Evolutionary conservation across 2,888 invertebrate genomes (phyloP), one percentile per base, ranked within the genome.

Genomic region (Dastarcus helophoroides): DNA sequence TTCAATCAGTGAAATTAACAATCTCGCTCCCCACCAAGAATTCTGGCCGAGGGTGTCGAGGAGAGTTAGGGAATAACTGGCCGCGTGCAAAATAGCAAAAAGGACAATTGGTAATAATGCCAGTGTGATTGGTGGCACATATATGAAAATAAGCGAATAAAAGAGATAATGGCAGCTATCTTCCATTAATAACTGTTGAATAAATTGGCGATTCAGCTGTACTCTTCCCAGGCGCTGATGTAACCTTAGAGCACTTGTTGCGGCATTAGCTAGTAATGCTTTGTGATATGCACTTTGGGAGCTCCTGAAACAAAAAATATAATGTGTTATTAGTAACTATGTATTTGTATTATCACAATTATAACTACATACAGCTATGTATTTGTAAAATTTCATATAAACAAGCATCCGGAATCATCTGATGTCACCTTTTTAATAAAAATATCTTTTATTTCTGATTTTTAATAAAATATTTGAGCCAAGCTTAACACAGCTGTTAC

Each of bases 81-180:
- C 81, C 23, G 89, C 80, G 65, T 98, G 95, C 25, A 97, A 72
- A 8, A 91, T 56, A 2, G 93, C 90, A 65, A 94, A 98, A 42
- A 97, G 66, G 47, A 88, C 76, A 36, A 95, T 75, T 4, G 98
- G 98, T 37, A 88, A 68, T 46, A 97, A 64, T 11, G 88, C 88
- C 71, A 95, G 69, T 43, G 91, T 77, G 30, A 90, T 78, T 14
- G 97, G 93, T 33, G 80, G 69, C 17, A 83, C 82, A 60, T 85
- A 90, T 51, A 95, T 72, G 62, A 98, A 98, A 54, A 97, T 88
- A 46, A 94, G 65, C 25, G 93, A 89, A 63, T 84, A 98, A 65
- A 97, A 79, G 42, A 98, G 69, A 56, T 98, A 98, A 60, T 98
- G 98, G 40, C 89, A 93, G 48, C 93, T 91, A 64, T 89, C 89